A percentile compares a stretch with the other conserved stretches of the same genome.
phyloP scores from a whole-genome alignment of 2,888 invertebrate species.

The Noctua janthe region DNA sequence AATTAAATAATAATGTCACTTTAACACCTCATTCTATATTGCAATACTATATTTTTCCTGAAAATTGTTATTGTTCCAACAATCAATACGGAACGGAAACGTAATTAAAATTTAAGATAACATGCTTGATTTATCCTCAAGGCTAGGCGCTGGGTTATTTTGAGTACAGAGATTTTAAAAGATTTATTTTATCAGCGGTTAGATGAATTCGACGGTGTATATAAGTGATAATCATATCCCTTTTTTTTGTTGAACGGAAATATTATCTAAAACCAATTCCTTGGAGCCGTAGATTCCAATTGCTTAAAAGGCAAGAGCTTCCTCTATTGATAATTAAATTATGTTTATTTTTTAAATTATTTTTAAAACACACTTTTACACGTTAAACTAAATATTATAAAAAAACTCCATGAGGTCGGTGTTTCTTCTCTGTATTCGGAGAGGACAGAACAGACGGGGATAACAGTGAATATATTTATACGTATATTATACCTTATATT shows the following conservation, averaged over 20 bases:
- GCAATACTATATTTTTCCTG: constrained; percentile 24
- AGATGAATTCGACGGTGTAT: not conserved
- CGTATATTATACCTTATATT: too few relatives aligned
- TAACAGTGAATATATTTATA: not conserved
- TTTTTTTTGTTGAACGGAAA: not conserved
- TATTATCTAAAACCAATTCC: not conserved
- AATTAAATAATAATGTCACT: not conserved
- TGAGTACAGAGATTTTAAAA: not conserved
- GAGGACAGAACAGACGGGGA: too few relatives aligned
- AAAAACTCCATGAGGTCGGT: not conserved
- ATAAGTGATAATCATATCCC: not conserved
- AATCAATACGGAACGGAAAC: not conserved
- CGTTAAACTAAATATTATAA: not conserved
- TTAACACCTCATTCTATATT: not conserved
- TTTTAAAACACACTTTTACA: not conserved
- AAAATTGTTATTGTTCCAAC: constrained; percentile 12
- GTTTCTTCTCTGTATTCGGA: not conserved
- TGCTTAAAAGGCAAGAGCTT: not conserved
- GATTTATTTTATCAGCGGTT: not conserved
- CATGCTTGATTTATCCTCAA: not conserved
- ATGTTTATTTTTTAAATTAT: not conserved
- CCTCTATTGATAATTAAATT: not conserved
- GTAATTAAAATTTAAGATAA: constrained; percentile 12
- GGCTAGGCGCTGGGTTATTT: not conserved
- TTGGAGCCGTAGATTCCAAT: not conserved